These are phyloP conservation scores for Nomada ferruginata DNA, from an alignment of 2,888 invertebrate genomes.

Conservation along the genomic window DNA sequence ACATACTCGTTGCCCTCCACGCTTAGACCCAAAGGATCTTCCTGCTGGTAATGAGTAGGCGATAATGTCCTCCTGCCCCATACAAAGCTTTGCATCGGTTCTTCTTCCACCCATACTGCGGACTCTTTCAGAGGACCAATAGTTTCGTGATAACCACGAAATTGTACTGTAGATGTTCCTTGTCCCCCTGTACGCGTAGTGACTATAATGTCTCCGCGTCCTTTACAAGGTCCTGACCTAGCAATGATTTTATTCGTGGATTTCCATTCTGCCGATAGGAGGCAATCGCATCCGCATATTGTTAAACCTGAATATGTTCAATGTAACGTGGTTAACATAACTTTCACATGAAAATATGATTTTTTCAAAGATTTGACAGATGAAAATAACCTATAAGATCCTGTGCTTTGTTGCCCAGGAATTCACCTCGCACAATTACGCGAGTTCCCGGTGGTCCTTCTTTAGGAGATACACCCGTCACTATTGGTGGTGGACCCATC, in stretches of 20 bases:
- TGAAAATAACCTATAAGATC: conserved; percentile 91
- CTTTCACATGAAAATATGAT: neutral
- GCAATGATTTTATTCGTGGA: conserved; percentile 98
- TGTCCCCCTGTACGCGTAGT: conserved; percentile 94
- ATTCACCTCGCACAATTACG: conserved; percentile 97
- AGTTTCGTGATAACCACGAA: conserved; percentile 94
- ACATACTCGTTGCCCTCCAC: conserved; percentile 94
- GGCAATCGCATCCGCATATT: conserved; percentile 98
- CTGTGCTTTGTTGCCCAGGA: conserved; percentile 93
- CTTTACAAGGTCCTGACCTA: conserved; percentile 96
- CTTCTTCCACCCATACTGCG: conserved; percentile 99
- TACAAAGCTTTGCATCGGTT: conserved; percentile 91
- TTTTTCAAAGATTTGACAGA: neutral
- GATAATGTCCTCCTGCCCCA: conserved; percentile 95
- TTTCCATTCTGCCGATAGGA: conserved; percentile 98
- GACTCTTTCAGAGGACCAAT: conserved; percentile 98
- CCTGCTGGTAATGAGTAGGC: conserved; percentile 93
- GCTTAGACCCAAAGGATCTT: conserved; percentile 96
- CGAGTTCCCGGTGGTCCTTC: conserved; percentile 99
- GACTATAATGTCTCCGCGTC: conserved; percentile 95
- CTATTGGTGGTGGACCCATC: conserved; percentile 92
- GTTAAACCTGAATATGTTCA: conserved; percentile 88
- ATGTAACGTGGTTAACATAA: neutral
- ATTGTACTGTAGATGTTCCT: conserved; percentile 95
- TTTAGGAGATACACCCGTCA: conserved; percentile 98